phyloP scores from a whole-genome alignment of 2,797 vertebrate genomes.

The Saxicola maurus region DNA sequence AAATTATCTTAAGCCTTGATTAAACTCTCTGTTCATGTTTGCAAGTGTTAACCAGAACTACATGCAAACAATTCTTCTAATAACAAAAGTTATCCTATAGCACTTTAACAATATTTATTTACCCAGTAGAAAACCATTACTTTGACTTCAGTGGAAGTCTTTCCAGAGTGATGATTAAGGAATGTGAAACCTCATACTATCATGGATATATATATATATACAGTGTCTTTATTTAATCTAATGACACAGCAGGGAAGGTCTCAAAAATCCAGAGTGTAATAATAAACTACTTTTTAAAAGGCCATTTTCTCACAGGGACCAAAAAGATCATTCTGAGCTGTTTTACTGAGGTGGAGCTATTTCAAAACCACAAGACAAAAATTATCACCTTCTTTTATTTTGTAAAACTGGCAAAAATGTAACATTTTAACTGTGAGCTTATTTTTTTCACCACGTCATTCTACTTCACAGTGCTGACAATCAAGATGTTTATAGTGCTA shows the following conservation, averaged over 20 bases:
- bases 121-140: not conserved
- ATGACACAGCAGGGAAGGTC: not conserved
- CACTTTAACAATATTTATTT: not conserved
- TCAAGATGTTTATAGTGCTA: constrained; percentile 16
- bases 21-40: not conserved
- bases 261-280: not conserved
- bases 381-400: not conserved
- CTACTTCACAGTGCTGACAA: not conserved
- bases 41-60: not conserved
- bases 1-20: not conserved
- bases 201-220: not conserved
- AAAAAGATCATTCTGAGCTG: not conserved
- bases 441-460: not conserved
- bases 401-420: not conserved
- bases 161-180: not conserved
- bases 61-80: not conserved
- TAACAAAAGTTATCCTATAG: not conserved
- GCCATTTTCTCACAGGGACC: not conserved
- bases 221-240: not conserved
- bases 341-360: not conserved
- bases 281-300: not conserved
- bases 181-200: not conserved
- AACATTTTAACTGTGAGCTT: not conserved
- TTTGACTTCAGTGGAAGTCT: not conserved
- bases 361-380: constrained; percentile 1